phyloP scores from a whole-genome alignment of 2,797 vertebrate genomes.

The Pseudochirops corinnae region DNA sequence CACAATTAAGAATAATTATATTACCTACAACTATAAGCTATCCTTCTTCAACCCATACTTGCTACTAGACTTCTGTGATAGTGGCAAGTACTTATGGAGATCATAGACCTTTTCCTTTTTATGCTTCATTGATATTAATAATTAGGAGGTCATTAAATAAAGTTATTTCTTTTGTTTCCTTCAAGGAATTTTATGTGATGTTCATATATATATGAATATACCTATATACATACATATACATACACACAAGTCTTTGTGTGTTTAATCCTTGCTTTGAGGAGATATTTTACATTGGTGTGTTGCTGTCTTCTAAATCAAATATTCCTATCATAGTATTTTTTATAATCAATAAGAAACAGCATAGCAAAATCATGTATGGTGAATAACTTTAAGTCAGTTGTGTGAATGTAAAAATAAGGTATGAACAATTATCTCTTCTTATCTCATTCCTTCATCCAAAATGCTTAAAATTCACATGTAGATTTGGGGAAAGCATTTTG shows the following conservation, averaged over 20 bases:
- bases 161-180: neutral
- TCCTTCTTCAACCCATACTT: no score
- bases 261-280: neutral
- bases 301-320: neutral
- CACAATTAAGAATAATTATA: no score
- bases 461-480: neutral
- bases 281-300: neutral
- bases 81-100: neutral
- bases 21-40: no score
- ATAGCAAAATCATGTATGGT: neutral
- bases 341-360: neutral
- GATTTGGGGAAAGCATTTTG: neutral
- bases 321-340: neutral
- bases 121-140: neutral
- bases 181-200: neutral
- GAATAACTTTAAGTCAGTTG: neutral
- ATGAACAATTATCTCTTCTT: neutral
- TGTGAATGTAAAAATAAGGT: neutral
- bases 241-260: no score
- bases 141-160: neutral
- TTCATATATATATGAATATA: neutral
- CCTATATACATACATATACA: neutral
- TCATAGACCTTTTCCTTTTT: neutral
- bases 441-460: neutral
- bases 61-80: no score